Percentiles rank a stretch among this genome's conserved stretches.
Conservation (phyloP, 2,797 vertebrate genomes). For the Apogon hyalosoma region DNA sequence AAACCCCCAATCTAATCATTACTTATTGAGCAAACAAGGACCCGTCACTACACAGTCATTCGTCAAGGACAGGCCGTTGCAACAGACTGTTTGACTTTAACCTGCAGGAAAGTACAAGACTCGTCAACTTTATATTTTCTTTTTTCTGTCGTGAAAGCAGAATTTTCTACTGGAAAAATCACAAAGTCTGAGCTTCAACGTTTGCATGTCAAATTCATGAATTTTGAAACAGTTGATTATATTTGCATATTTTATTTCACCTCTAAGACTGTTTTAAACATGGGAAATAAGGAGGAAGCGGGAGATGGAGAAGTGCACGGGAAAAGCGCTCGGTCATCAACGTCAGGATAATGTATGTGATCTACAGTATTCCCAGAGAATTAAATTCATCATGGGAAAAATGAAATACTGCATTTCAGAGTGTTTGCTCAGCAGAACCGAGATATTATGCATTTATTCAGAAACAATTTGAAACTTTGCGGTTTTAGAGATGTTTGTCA, state of each 20-base stretch:
- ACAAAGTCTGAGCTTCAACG: background rate
- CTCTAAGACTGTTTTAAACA: conserved; percentile 21
- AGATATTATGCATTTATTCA: background rate
- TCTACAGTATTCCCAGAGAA: conserved; percentile 7
- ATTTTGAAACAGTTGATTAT: background rate
- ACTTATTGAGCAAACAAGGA: conserved; percentile 69
- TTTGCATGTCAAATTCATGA: background rate
- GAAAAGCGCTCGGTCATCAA: conserved; percentile 5
- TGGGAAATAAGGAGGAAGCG: background rate
- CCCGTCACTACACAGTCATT: conserved; percentile 35
- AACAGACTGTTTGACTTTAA: conserved; percentile 50
- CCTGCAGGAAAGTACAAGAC: conserved; percentile 42
- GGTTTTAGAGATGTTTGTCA: background rate
- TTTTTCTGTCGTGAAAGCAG: background rate
- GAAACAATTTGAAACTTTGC: background rate
- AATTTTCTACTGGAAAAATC: background rate
- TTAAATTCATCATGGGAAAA: conserved; percentile 1
- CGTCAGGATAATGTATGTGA: conserved; percentile 4
- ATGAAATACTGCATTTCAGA: background rate
- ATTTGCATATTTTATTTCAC: conserved; percentile 4
- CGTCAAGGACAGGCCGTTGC: conserved; percentile 64
- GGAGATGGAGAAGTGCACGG: background rate
- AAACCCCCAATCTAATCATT: conserved; percentile 65
- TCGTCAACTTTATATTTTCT: conserved; percentile 3
- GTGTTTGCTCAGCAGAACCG: conserved; percentile 7